Conservation (phyloP, 2,113 vertebrate genomes). For the Spea bombifrons region DNA sequence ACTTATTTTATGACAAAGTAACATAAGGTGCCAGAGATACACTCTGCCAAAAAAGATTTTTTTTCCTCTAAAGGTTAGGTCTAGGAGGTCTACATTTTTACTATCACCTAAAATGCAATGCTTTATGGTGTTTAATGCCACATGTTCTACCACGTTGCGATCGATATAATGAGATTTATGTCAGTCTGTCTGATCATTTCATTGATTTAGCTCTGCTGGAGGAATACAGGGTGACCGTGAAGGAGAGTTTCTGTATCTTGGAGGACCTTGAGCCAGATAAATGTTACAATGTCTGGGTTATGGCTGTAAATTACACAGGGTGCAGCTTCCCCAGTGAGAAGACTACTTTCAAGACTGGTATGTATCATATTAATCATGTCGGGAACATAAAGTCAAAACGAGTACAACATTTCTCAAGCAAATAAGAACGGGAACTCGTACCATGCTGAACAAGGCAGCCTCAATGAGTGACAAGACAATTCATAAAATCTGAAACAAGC, state of each 20-base stretch:
- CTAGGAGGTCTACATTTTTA: no score
- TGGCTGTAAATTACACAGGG: constrained; percentile 92
- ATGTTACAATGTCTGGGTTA: constrained; percentile 92
- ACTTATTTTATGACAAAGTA: no score
- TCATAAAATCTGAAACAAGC: no score
- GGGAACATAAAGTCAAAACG: constrained; percentile 9
- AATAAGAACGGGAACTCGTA: neutral
- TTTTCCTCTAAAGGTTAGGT: no score
- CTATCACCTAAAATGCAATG: neutral
- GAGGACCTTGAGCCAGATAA: constrained; percentile 90
- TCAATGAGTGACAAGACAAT: neutral
- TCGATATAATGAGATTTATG: neutral
- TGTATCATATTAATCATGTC: constrained; percentile 23
- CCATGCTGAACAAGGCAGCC: neutral
- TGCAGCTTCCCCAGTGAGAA: constrained; percentile 93
- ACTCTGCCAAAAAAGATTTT: no score
- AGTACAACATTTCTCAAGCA: neutral
- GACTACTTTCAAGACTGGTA: constrained; percentile 85
- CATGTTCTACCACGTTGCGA: no score
- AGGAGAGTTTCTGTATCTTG: constrained; percentile 91
- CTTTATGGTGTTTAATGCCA: neutral
- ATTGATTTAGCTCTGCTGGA: constrained; percentile 77
- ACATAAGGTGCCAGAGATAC: no score
- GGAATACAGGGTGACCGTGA: constrained; percentile 93
- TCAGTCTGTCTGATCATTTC: constrained; percentile 6